A percentile compares a stretch with the other conserved stretches of the same genome.
phyloP scores from a whole-genome alignment of 2,888 invertebrate genomes.

The Lycaena phlaeas region DNA sequence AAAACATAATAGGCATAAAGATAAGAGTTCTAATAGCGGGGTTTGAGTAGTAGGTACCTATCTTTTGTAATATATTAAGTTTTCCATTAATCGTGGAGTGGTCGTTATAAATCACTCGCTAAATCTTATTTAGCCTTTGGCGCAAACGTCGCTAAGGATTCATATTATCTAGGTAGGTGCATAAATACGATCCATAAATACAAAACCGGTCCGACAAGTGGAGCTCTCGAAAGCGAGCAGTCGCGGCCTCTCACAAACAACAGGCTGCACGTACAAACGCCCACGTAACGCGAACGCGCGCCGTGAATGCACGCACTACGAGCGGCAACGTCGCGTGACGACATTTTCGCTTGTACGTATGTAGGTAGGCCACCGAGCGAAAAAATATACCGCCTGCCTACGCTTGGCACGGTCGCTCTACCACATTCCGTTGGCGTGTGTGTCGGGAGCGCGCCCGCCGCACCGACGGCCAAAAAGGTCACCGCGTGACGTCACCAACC shows the following conservation, averaged over 20 bases:
- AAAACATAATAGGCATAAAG: too few relatives aligned
- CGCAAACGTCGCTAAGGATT: too few relatives aligned
- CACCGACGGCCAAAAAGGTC: constrained; percentile 65
- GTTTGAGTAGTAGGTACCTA: too few relatives aligned
- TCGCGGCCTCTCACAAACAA: constrained; percentile 62
- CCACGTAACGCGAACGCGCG: constrained; percentile 59
- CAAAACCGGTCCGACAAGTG: constrained; percentile 67
- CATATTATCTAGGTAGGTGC: constrained; percentile 66
- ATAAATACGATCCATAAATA: constrained; percentile 69
- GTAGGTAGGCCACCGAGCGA: constrained; percentile 63
- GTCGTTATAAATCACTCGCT: too few relatives aligned
- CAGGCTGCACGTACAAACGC: constrained; percentile 43
- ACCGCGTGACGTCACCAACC: constrained; percentile 60
- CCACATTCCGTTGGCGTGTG: constrained; percentile 68
- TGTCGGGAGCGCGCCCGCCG: constrained; percentile 45
- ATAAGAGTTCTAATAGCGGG: too few relatives aligned
- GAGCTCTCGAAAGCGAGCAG: constrained; percentile 68
- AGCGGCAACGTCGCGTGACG: constrained; percentile 74
- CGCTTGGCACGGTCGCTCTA: constrained; percentile 67
- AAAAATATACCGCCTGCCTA: constrained; percentile 68
- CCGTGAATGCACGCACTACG: constrained; percentile 61
- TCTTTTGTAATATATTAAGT: too few relatives aligned
- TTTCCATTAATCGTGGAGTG: too few relatives aligned
- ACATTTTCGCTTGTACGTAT: constrained; percentile 73
- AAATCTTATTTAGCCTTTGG: too few relatives aligned